phyloP scores from a whole-genome alignment of 1,140 invertebrate genomes.

The Drosophila mauritiana region DNA sequence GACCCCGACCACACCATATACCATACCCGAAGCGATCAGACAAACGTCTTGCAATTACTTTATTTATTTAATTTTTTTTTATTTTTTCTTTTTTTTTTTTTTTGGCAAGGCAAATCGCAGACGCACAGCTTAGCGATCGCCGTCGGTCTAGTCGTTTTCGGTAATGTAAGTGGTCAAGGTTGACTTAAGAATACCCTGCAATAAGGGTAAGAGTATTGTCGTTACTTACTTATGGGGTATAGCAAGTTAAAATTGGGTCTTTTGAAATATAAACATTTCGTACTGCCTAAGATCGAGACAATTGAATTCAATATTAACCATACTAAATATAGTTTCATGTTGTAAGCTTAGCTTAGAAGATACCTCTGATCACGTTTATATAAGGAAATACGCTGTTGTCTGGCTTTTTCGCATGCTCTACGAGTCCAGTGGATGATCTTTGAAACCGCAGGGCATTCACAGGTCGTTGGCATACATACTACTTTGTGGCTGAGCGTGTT shows the following conservation, averaged over 20 bases:
- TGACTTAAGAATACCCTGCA: conserved; percentile 9
- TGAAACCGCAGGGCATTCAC: not conserved
- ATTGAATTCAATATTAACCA: no score
- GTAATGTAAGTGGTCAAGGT: not conserved
- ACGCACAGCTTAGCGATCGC: conserved; percentile 12
- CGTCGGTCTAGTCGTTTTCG: conserved; percentile 13
- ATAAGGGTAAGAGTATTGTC: not conserved
- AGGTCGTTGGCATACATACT: conserved; percentile 5
- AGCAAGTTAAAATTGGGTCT: not conserved
- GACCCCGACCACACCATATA: conserved; percentile 4
- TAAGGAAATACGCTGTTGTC: not conserved
- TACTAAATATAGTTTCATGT: not conserved
- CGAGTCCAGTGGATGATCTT: not conserved
- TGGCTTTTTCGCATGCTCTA: not conserved
- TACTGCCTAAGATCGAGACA: no score
- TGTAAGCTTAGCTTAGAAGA: not conserved
- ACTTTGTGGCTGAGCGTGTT: conserved; percentile 1
- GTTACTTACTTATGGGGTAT: not conserved
- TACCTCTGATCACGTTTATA: not conserved
- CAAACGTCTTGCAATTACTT: conserved; percentile 33
- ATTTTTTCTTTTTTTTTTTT: not conserved
- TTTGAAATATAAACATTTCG: not conserved
- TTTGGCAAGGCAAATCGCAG: conserved; percentile 34
- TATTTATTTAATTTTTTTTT: not conserved
- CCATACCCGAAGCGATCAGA: conserved; percentile 15